Percentiles rank a stretch among this genome's conserved stretches.
These are phyloP conservation scores for Platypus cylindrus DNA, from an alignment of 2,888 invertebrate species.

Conservation along the genomic window DNA sequence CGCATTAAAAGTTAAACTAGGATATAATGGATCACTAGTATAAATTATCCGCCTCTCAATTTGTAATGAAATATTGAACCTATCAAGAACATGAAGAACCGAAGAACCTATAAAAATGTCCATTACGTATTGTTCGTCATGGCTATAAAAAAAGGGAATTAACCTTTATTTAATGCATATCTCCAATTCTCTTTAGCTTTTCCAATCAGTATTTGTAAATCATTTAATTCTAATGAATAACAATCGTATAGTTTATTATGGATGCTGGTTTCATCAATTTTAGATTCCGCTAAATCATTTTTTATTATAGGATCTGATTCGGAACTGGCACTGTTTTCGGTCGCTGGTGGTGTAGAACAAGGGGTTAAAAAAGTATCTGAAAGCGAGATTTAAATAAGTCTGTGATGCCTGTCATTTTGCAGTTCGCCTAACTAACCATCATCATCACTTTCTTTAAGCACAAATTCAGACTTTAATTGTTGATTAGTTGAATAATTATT, in stretches of 20 bases:
- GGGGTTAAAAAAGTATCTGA: slow-evolving; percentile 66
- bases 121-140: too few species aligned
- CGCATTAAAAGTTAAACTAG: slow-evolving; percentile 70
- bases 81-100: slow-evolving; percentile 63
- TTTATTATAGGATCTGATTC: slow-evolving; percentile 32
- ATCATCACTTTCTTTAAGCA: slow-evolving; percentile 36
- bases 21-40: slow-evolving; percentile 77
- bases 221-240: slow-evolving; percentile 67
- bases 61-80: slow-evolving; percentile 46
- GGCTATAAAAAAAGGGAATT: too few species aligned
- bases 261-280: slow-evolving; percentile 45
- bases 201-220: slow-evolving; percentile 78
- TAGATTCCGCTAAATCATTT: slow-evolving; percentile 19
- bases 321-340: slow-evolving; percentile 44
- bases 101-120: slow-evolving; percentile 39
- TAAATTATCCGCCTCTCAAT: slow-evolving; percentile 69
- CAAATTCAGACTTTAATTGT: slow-evolving; percentile 27
- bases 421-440: slow-evolving; percentile 28
- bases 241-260: slow-evolving; percentile 64
- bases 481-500: slow-evolving; percentile 26
- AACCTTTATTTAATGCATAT: slow-evolving; percentile 71
- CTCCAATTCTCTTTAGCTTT: slow-evolving; percentile 83
- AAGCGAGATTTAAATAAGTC: slow-evolving; percentile 1
- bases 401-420: background rate
- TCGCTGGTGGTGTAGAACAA: slow-evolving; percentile 77